A percentile compares a stretch with the other conserved stretches of the same genome.
These are phyloP conservation scores for Ectemnius cavifrons DNA, from an alignment of 2,888 invertebrate species.

Conservation along the genomic window DNA sequence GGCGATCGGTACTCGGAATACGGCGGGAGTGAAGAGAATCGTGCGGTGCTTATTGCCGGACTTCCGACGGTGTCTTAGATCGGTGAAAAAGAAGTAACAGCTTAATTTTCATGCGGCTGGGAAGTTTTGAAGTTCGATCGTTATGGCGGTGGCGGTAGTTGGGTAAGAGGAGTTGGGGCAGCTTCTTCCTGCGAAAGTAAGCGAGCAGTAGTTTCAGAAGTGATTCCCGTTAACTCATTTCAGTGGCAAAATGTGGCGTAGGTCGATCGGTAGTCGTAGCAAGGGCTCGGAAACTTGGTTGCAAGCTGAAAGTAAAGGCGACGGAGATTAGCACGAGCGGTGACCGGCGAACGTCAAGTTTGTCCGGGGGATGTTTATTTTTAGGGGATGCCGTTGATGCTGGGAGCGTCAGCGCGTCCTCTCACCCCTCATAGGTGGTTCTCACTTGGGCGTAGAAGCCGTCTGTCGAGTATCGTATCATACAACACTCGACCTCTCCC, in stretches of 20 bases:
- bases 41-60: background rate
- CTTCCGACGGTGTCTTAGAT: background rate
- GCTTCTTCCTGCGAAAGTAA: background rate
- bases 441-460: conserved; percentile 60
- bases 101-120: too few relatives aligned
- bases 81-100: background rate
- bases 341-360: conserved; percentile 25
- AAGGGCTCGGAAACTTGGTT: background rate
- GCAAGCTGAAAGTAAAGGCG: background rate
- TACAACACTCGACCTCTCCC: conserved; percentile 68
- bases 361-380: conserved; percentile 60
- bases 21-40: too few relatives aligned
- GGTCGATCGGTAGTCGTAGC: background rate
- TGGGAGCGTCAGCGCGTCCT: conserved; percentile 49
- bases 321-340: conserved; percentile 19
- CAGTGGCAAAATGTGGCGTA: background rate
- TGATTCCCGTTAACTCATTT: conserved; percentile 6
- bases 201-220: background rate
- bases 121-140: conserved; percentile 1
- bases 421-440: conserved; percentile 13
- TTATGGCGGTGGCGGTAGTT: background rate
- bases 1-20: too few relatives aligned
- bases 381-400: conserved; percentile 39
- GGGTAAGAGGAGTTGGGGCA: too few relatives aligned
- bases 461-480: conserved; percentile 70